Percentiles rank a stretch among this genome's conserved stretches.
phyloP scores from a whole-genome alignment of 2,113 vertebrate genomes.

The Peromyscus leucopus region DNA sequence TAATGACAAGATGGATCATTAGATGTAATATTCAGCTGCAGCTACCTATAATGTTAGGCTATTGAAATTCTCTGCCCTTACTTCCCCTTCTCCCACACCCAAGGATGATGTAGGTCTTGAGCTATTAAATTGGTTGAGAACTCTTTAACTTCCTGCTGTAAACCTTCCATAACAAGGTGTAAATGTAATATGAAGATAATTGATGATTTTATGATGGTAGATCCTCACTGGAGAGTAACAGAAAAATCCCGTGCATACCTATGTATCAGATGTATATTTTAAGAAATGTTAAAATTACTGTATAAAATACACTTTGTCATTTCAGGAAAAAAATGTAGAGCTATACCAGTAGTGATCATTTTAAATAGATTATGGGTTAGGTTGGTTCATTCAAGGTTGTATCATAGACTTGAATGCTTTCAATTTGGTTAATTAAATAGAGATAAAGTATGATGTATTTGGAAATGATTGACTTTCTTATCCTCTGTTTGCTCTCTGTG shows the following conservation, averaged over 20 bases:
- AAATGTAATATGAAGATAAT: background rate
- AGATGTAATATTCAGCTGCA: fast-evolving
- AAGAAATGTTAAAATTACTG: background rate
- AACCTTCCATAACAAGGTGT: background rate
- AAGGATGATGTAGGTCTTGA: fast-evolving
- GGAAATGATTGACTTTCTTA: background rate
- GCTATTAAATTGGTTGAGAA: background rate
- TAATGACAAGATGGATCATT: conserved; percentile 26
- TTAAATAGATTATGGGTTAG: background rate
- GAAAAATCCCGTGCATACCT: background rate
- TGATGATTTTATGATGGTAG: background rate
- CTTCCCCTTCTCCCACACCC: background rate
- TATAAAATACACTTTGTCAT: background rate
- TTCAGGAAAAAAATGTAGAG: background rate
- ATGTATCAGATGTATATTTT: background rate
- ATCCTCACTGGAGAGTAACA: background rate
- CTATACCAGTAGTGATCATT: background rate
- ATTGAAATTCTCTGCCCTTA: background rate
- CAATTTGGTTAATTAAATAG: background rate
- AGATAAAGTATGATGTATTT: background rate
- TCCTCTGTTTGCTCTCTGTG: background rate
- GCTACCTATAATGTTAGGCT: background rate
- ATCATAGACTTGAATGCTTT: background rate
- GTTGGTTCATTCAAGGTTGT: background rate
- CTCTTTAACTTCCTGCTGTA: background rate